These are phyloP conservation scores for Monomorium pharaonis DNA, from an alignment of 1,140 invertebrate species.

Conservation along the genomic window DNA sequence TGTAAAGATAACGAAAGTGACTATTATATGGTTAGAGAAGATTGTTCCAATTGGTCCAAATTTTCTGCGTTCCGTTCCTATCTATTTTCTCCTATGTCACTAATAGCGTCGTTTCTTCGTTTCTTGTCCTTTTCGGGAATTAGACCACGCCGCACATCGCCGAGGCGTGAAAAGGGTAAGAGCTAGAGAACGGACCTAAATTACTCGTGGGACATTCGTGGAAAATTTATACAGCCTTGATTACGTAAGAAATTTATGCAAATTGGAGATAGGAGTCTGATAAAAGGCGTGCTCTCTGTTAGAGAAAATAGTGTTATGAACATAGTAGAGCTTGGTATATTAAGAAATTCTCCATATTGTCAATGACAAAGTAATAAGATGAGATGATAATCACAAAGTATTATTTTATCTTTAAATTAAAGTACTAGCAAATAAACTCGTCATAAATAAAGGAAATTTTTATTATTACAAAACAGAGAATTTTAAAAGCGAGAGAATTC, in stretches of 20 bases:
- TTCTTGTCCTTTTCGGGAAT: slow-evolving; percentile 46
- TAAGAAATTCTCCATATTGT: neutral
- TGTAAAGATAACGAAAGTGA: slow-evolving; percentile 23
- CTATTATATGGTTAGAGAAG: slow-evolving; percentile 30
- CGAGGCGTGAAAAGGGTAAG: slow-evolving; percentile 57
- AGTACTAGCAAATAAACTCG: neutral
- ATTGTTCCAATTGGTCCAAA: slow-evolving; percentile 30
- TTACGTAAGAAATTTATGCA: slow-evolving; percentile 58
- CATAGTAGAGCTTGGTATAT: neutral
- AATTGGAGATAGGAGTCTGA: slow-evolving; percentile 45
- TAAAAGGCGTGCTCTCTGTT: neutral
- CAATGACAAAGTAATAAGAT: neutral
- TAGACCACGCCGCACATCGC: slow-evolving; percentile 20
- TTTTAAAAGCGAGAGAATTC: too few species aligned
- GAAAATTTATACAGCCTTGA: slow-evolving; percentile 54
- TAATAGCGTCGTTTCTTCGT: slow-evolving; percentile 52
- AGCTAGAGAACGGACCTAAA: slow-evolving; percentile 37
- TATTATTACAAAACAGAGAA: neutral
- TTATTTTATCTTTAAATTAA: neutral
- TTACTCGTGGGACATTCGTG: slow-evolving; percentile 51
- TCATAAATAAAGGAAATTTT: neutral
- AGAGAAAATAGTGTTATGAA: slow-evolving; percentile 16
- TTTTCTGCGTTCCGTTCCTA: slow-evolving; percentile 40
- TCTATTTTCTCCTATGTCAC: slow-evolving; percentile 48
- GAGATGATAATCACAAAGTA: neutral